These are phyloP conservation scores for Lophotis ruficrista DNA, from an alignment of 2,113 vertebrate genomes.

Conservation along the genomic window DNA sequence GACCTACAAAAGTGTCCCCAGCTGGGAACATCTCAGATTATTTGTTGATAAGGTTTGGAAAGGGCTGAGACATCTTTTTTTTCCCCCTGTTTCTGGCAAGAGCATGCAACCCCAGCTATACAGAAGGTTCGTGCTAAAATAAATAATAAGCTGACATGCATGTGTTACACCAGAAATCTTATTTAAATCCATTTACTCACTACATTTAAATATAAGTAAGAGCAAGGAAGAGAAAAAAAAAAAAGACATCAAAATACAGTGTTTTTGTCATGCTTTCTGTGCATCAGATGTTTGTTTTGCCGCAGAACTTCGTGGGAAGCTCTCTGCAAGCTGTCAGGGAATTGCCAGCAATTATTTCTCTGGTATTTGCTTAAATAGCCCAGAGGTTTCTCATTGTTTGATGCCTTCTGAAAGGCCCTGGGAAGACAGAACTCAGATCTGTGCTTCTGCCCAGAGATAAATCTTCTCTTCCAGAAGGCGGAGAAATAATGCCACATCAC, in stretches of 20 bases:
- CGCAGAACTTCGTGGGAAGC: neutral
- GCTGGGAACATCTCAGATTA: neutral
- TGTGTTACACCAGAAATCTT: neutral
- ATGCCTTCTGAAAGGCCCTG: neutral
- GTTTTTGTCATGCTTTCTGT: neutral
- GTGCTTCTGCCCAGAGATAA: neutral
- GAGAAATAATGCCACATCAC: neutral
- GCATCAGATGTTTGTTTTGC: neutral
- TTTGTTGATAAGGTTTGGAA: neutral
- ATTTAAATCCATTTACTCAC: neutral
- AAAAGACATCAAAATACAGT: neutral
- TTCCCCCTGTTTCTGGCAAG: rapidly evolving
- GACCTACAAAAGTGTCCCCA: rapidly evolving
- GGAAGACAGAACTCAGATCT: neutral
- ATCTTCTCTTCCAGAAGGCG: neutral
- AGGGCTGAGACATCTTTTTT: neutral
- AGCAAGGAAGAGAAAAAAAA: neutral
- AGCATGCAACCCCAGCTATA: neutral
- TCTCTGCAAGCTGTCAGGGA: constrained; percentile 1
- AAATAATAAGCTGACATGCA: neutral
- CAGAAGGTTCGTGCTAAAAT: neutral
- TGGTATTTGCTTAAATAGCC: constrained; percentile 33
- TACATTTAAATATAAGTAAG: neutral
- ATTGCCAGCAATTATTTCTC: constrained; percentile 24
- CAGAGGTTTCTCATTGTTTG: neutral